Base-by-base conservation (phyloP, 2,888 invertebrate genomes). In the Plusia festucae region DNA sequence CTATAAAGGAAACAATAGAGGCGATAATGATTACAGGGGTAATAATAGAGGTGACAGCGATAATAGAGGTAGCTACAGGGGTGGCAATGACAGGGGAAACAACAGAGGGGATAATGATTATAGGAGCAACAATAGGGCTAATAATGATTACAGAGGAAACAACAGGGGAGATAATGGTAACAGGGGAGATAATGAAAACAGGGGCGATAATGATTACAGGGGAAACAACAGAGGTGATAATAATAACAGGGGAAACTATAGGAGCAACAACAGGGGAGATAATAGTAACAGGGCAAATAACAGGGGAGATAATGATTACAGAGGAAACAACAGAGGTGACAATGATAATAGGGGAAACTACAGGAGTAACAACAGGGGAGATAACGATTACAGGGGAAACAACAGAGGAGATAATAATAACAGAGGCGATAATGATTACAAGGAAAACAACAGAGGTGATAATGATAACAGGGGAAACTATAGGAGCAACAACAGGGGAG, bases 391-490 rank as follows among this genome's bases (percentile, higher is more conserved):
- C 16, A 58, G 54, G 6, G 22, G 32, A 13, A 53, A 18, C 5
- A 16, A 63, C n/a, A n/a, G 11, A 2, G 7, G 51, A 40, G 44
- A 30, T 18, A 15, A 61, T 1, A 18, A 32, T 11, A 49, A 65
- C 13, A 59, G 53, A 8, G 53, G 46, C 18, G 55, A 61, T 46
- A 9, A 22, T 53, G 22, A 16, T 13, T 34, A 58, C 18, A 53
- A 27, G n/a, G 55, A 18, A 18, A 44, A 27, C 16, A 22, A 51
- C n/a, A 52, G 22, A 20, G 49, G 59, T 9, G 32, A 55, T 9
- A 60, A 34, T n/a, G 20, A 40, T 7, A 7, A 53, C 11, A 22
- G 16, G 2, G 22, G 24, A 2, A 32, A 32, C 18, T 24, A 46
- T 11, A 32, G 49, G n/a, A 24, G 32, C 1, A 24, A 60, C n/a